A percentile compares a stretch with the other conserved stretches of the same genome.
These are phyloP conservation scores for Drosophila lacertosa DNA, from an alignment of 1,140 invertebrate species.

Conservation along the genomic window DNA sequence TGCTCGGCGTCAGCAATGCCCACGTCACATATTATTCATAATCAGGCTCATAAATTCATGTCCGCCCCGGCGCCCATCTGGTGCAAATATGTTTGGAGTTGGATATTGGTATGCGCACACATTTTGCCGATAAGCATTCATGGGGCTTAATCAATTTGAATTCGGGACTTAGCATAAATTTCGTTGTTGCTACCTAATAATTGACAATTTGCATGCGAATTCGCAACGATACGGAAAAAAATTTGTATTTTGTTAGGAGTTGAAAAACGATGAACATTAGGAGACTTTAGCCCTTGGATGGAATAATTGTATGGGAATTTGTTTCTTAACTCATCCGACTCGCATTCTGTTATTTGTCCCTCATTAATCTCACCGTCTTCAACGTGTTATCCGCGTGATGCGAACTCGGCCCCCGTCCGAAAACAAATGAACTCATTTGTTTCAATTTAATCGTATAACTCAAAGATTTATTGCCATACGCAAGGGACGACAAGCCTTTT, in stretches of 20 bases:
- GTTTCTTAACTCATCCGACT: neutral
- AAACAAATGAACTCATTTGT: constrained; percentile 79
- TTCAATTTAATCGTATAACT: constrained; percentile 78
- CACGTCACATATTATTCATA: constrained; percentile 64
- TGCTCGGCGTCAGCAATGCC: constrained; percentile 51
- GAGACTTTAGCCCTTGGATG: neutral
- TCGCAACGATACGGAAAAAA: neutral
- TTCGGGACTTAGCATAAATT: no score
- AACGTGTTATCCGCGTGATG: constrained; percentile 18
- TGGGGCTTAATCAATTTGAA: no score
- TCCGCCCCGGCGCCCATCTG: neutral
- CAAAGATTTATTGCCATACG: constrained; percentile 72
- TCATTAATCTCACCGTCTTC: constrained; percentile 19
- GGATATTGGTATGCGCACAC: neutral
- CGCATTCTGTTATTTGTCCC: neutral
- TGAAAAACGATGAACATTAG: neutral
- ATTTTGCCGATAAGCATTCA: no score
- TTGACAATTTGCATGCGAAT: no score
- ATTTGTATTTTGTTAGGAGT: neutral
- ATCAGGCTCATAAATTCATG: constrained; percentile 30
- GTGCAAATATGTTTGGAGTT: neutral
- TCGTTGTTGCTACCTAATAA: no score
- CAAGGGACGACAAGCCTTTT: constrained; percentile 69
- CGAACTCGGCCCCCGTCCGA: constrained; percentile 34
- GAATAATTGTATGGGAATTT: constrained; percentile 2